Evolutionary conservation across 2,888 invertebrate genomes (phyloP).

Genomic region (Bombyx huttoni): DNA sequence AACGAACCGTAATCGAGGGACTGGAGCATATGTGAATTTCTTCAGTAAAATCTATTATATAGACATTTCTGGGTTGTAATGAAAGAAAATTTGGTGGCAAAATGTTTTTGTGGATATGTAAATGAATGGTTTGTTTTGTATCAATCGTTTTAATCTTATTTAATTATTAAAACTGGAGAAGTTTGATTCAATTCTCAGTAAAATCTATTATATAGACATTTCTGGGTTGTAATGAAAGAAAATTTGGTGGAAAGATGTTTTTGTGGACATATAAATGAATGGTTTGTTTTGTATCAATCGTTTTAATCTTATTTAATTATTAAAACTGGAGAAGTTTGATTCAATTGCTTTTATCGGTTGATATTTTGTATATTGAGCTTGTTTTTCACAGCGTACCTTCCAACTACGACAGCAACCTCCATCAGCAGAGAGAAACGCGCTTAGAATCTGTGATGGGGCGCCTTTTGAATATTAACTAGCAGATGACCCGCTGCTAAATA

Average conservation of each 20-base stretch:
- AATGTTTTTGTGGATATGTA: neutral
- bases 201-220: neutral
- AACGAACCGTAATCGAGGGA: constrained; percentile 20
- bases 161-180: no score
- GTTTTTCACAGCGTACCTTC: neutral
- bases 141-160: no score
- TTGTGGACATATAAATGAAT: neutral
- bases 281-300: neutral
- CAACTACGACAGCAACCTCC: constrained; percentile 5
- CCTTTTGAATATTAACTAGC: constrained; percentile 68
- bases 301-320: no score
- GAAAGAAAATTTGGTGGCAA: neutral
- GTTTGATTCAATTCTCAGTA: neutral
- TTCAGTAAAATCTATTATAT: neutral
- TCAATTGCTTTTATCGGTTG: no score
- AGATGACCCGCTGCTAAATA: constrained; percentile 55
- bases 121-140: neutral
- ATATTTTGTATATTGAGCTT: no score
- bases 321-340: no score
- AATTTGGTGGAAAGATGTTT: neutral
- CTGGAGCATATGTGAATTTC: constrained; percentile 8
- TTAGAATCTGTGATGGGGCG: constrained; percentile 56
- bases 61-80: neutral
- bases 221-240: neutral
- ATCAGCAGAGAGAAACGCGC: constrained; percentile 40